Base-by-base conservation (phyloP, 37 sponge, comb jelly and placozoan species). In the Beroe ovata region DNA sequence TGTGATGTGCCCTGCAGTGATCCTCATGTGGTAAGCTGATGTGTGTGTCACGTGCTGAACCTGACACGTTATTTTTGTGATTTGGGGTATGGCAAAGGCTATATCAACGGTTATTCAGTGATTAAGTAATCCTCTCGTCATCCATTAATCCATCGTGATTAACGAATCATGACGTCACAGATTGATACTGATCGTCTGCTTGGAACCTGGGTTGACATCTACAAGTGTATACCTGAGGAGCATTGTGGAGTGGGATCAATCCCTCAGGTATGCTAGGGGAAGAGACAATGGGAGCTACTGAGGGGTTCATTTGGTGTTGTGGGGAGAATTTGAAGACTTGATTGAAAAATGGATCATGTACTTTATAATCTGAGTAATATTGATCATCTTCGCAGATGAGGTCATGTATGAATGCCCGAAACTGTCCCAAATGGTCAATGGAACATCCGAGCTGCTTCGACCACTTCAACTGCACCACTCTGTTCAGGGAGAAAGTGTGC, bases 391-490 rank as follows among this genome's bases (percentile, higher is more conserved):
- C 30, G 1, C 36, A 66, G 69, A 66, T 66, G 69, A 29, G 69
- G 16, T 25, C 25, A 37, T 66, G 69, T 32, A 66, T 66, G 69
- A 66, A 30, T 3, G 34, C 69, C 3, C 29, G 30, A 8, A 66
- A 34, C 18, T 66, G 69, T 33, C 69, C 69, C 2, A 66, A 32
- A 32, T 66, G 69, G 69, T 2, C 69, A 30, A 66, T 33, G 69
- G 69, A 66, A 32, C 36, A 66, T 37, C 33, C 36, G 8, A 33
- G 19, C 35, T 66, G 69, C 36, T 66, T 66, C 35, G 69, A 66
- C 36, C 69, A 66, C 36, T 66, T 66, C 69, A 66, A 66, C 69
- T 66, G 69, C 36, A 33, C 69, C 32, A 66, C 69, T 66, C 36
- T 66, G 35, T 66, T 66, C 69, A 66, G 69, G 34, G 32, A 66